Conservation (phyloP, 2,888 invertebrate species). For the Scaptomyza reducta region DNA sequence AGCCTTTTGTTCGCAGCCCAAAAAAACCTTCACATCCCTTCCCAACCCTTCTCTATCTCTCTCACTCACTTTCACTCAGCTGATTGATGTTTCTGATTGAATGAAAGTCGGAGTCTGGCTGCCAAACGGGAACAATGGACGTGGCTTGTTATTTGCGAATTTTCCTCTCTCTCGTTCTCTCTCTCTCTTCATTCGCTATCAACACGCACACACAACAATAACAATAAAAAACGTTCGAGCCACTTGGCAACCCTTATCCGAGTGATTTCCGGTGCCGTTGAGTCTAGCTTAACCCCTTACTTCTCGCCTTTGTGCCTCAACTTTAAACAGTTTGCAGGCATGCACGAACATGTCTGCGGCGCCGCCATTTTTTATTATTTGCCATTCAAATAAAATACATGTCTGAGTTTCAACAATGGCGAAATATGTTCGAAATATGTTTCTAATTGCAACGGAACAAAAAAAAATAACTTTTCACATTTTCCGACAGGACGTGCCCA, state of each 20-base stretch:
- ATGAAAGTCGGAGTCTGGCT: slow-evolving; percentile 29
- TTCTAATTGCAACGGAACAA: slow-evolving; percentile 61
- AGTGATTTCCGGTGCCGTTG: slow-evolving; percentile 32
- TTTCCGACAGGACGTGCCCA: slow-evolving; percentile 45
- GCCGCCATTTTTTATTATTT: slow-evolving; percentile 61
- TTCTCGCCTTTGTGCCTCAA: neutral
- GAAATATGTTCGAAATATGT: slow-evolving; percentile 50
- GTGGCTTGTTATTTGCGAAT: slow-evolving; percentile 6
- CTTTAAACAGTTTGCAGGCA: slow-evolving; percentile 59
- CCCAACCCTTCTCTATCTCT: too few species aligned
- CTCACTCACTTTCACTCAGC: neutral
- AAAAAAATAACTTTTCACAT: slow-evolving; percentile 32
- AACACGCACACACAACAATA: slow-evolving; percentile 10
- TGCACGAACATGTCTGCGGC: slow-evolving; percentile 65
- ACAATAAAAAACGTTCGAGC: slow-evolving; percentile 36
- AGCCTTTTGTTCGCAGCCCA: slow-evolving; percentile 33
- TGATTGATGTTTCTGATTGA: slow-evolving; percentile 63
- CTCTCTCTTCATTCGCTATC: neutral
- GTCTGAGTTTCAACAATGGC: slow-evolving; percentile 33
- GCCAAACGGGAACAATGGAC: slow-evolving; percentile 33
- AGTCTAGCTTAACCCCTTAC: slow-evolving; percentile 21
- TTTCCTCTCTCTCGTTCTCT: neutral
- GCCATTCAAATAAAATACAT: slow-evolving; percentile 36
- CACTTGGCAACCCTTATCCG: slow-evolving; percentile 23
- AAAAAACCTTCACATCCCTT: neutral